These are phyloP conservation scores for Caerostris extrusa DNA, from an alignment of 1,140 invertebrate genomes.

Conservation along the genomic window DNA sequence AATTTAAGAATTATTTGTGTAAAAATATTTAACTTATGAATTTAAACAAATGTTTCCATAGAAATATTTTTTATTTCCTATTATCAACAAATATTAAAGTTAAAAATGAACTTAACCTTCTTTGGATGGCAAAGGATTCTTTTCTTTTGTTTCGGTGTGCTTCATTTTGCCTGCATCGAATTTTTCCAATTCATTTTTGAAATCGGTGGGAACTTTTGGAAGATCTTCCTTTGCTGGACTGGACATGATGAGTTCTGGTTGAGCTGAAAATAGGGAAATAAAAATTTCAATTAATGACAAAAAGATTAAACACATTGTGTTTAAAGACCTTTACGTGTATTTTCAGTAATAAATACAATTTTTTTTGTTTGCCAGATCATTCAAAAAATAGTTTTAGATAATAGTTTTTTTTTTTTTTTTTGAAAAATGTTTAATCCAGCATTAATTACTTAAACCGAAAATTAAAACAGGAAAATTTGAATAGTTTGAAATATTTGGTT, in stretches of 20 bases:
- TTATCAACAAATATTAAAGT: not conserved
- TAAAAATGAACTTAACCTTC: slow-evolving; percentile 86
- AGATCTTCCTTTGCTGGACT: slow-evolving; percentile 86
- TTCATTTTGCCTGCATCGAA: slow-evolving; percentile 88
- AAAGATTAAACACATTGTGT: not conserved
- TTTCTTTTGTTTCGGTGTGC: slow-evolving; percentile 95
- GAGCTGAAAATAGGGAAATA: not conserved
- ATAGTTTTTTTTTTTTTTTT: not conserved
- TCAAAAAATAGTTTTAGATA: not conserved
- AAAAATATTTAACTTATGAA: too few relatives aligned
- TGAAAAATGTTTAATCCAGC: not conserved
- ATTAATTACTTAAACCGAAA: not conserved
- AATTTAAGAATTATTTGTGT: too few relatives aligned
- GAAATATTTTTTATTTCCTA: too few relatives aligned
- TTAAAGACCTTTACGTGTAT: not conserved
- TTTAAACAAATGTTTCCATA: too few relatives aligned
- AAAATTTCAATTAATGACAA: not conserved
- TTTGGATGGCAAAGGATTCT: slow-evolving; percentile 96
- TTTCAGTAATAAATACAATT: not conserved
- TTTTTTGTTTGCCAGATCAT: not conserved
- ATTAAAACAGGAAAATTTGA: not conserved
- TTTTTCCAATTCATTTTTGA: slow-evolving; percentile 92
- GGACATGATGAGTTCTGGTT: slow-evolving; percentile 71
- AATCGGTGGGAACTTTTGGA: slow-evolving; percentile 91
- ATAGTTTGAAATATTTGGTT: not conserved